These are phyloP conservation scores for Aphidius gifuensis DNA, from an alignment of 1,140 invertebrate genomes.

Conservation along the genomic window DNA sequence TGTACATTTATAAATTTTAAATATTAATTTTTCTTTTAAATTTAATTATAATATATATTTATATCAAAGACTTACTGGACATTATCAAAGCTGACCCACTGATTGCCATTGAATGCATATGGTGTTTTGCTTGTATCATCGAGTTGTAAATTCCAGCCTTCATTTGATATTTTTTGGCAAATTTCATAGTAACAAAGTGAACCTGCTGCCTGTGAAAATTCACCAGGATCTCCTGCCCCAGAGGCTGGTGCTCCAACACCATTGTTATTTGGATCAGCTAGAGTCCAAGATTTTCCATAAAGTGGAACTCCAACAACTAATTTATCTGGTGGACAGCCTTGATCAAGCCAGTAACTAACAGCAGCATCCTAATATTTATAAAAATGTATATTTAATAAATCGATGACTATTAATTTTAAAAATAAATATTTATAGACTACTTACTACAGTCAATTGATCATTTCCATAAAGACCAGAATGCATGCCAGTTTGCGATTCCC, in stretches of 20 bases:
- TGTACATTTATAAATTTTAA: no score
- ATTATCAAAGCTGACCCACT: constrained; percentile 83
- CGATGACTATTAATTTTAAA: neutral
- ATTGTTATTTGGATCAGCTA: constrained; percentile 57
- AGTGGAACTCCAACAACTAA: constrained; percentile 79
- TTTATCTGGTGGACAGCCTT: constrained; percentile 73
- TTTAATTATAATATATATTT: no score
- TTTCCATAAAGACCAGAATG: constrained; percentile 53
- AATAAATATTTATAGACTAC: constrained; percentile 50
- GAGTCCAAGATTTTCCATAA: constrained; percentile 80
- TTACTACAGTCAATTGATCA: neutral
- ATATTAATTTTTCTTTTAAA: no score
- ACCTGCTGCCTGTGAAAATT: constrained; percentile 75
- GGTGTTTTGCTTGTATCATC: constrained; percentile 56
- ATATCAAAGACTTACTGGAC: constrained; percentile 35
- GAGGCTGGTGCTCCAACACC: constrained; percentile 68
- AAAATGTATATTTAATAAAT: neutral
- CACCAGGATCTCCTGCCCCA: constrained; percentile 72
- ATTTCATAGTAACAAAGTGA: constrained; percentile 85
- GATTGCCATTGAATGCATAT: constrained; percentile 67
- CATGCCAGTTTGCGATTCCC: constrained; percentile 81
- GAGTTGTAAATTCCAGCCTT: constrained; percentile 63
- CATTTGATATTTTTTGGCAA: constrained; percentile 76
- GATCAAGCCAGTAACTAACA: constrained; percentile 70
- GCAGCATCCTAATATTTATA: neutral